Conservation (phyloP, 2,113 vertebrate species). For the Lipophrys pholis region DNA sequence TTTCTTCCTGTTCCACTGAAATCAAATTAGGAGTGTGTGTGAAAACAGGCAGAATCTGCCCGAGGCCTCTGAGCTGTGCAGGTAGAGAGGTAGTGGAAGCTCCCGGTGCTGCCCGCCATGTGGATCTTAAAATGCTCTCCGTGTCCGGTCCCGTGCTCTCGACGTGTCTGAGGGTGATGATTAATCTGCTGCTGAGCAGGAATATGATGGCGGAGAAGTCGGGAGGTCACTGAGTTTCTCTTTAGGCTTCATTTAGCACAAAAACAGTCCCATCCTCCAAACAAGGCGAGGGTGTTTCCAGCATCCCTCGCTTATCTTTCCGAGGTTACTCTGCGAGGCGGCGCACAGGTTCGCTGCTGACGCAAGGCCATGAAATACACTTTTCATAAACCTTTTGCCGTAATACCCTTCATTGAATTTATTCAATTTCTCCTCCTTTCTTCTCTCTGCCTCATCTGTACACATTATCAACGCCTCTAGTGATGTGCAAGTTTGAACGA, state of each 20-base stretch:
- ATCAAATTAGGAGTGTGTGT: no score
- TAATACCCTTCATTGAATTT: constrained; percentile 33
- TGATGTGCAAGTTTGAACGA: no score
- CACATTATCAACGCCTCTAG: constrained; percentile 17
- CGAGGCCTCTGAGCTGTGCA: no score
- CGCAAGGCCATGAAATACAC: constrained; percentile 76
- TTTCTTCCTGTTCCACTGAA: no score
- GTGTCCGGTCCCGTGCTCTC: not conserved
- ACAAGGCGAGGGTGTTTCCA: constrained; percentile 12
- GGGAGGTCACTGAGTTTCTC: constrained; percentile 17
- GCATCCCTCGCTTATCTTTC: constrained; percentile 7
- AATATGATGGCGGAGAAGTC: constrained; percentile 9
- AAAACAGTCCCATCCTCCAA: constrained; percentile 28
- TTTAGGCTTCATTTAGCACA: constrained; percentile 33
- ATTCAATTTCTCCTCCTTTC: constrained; percentile 26
- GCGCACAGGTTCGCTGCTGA: constrained; percentile 57
- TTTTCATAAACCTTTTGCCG: constrained; percentile 65
- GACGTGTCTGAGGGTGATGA: constrained; percentile 16
- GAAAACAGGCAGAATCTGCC: no score
- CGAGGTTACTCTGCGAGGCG: constrained; percentile 35
- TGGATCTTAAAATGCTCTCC: not conserved
- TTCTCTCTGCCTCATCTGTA: constrained; percentile 30
- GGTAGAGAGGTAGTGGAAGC: no score
- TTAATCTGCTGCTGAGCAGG: constrained; percentile 10
- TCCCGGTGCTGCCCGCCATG: no score